Conservation (phyloP, 2,797 vertebrate species). For the Heteromormyrus szaboi region DNA sequence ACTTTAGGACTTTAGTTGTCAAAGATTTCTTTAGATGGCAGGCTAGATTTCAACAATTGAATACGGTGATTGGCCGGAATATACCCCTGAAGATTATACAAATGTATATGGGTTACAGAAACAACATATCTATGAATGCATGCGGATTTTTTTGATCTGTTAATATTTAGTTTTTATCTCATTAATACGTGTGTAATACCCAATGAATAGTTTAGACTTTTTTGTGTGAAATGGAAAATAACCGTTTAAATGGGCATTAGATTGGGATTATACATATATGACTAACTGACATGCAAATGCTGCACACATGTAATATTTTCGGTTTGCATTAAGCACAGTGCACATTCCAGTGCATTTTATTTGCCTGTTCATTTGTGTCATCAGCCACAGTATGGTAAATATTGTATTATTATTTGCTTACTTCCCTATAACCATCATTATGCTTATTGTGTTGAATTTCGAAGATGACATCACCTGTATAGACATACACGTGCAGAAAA, state of each 20-base stretch:
- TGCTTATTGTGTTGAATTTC: slow-evolving; percentile 25
- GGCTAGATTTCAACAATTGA: background rate
- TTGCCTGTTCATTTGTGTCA: background rate
- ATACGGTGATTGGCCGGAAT: background rate
- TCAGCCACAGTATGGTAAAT: background rate
- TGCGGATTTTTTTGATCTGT: background rate
- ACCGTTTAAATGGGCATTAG: background rate
- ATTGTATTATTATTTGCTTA: background rate
- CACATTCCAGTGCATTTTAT: background rate
- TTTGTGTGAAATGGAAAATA: background rate
- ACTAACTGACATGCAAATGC: background rate
- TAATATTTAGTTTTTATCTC: background rate
- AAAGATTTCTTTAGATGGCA: background rate
- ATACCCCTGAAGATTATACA: background rate
- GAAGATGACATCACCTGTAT: slow-evolving; percentile 53
- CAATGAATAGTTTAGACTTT: background rate
- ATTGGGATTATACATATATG: background rate
- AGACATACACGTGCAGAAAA: slow-evolving; percentile 39
- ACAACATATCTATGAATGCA: background rate
- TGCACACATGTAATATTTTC: background rate
- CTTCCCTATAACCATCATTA: background rate
- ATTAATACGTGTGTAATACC: background rate
- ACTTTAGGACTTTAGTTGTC: background rate
- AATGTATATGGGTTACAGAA: background rate
- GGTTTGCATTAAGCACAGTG: background rate